phyloP scores from a whole-genome alignment of 2,797 vertebrate species.

The Hapalemur alaotrensis region DNA sequence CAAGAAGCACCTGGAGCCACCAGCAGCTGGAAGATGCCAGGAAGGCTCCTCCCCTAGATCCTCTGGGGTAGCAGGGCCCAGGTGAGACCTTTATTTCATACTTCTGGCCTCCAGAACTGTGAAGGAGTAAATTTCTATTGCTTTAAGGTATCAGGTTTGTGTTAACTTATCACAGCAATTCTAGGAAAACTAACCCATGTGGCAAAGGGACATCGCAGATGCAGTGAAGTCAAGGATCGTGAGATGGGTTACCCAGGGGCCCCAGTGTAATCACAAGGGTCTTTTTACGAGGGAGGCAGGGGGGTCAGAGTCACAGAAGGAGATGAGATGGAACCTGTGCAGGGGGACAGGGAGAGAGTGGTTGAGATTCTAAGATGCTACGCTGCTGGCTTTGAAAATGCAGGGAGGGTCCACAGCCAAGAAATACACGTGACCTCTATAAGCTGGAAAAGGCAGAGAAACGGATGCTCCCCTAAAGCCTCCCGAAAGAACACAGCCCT shows the following conservation, averaged over 20 bases:
- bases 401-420: neutral
- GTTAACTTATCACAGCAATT: neutral
- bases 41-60: neutral
- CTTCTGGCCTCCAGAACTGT: neutral
- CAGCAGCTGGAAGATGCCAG: neutral
- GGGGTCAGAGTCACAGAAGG: neutral
- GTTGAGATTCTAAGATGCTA: neutral
- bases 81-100: neutral
- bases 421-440: neutral
- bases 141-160: neutral
- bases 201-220: neutral
- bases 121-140: neutral
- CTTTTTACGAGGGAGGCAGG: neutral
- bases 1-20: neutral
- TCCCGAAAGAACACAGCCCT: neutral
- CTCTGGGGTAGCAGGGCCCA: accelerated
- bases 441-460: neutral
- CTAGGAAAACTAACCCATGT: neutral
- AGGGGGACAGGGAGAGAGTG: neutral
- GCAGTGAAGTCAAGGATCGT: neutral
- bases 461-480: neutral
- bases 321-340: neutral
- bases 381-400: neutral
- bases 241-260: neutral
- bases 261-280: neutral